Evolutionary conservation across 2,797 vertebrate species (phyloP).

Genomic region (Rousettus madagascariensis): DNA sequence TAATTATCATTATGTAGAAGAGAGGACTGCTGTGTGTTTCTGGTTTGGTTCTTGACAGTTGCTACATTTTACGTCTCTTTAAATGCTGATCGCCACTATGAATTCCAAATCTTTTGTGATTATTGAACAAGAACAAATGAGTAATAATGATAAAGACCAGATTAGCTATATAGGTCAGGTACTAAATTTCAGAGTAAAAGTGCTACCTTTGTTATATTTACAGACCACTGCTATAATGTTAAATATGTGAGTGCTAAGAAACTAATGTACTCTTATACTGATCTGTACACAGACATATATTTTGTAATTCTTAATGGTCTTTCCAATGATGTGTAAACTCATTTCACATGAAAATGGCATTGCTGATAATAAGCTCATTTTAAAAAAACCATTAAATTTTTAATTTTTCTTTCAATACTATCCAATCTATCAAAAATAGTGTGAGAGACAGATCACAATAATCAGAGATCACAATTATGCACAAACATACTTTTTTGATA

Average conservation of each 20-base stretch:
- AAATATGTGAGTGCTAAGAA: not conserved
- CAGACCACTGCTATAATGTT: not conserved
- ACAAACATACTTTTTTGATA: not conserved
- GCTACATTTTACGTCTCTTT: not conserved
- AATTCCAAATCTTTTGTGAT: not conserved
- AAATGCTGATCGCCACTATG: not conserved
- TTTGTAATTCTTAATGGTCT: not conserved
- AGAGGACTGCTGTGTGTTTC: not conserved
- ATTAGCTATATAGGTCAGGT: not conserved
- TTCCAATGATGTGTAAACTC: not conserved
- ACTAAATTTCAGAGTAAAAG: not conserved
- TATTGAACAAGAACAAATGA: not conserved
- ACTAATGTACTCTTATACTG: not conserved
- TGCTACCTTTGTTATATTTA: not conserved
- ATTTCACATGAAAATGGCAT: not conserved
- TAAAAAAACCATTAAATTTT: not conserved
- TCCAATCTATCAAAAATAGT: not conserved
- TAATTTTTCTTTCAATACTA: not conserved
- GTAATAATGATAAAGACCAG: slow-evolving; percentile 39
- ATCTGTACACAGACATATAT: not conserved
- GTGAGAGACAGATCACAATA: not conserved
- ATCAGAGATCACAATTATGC: not conserved
- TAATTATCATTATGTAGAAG: not conserved
- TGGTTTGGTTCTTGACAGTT: not conserved
- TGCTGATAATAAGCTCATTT: not conserved